Evolutionary conservation across 1,140 invertebrate genomes (phyloP), one percentile per base, ranked within the genome.

Genomic region (Zaprionus africanus): DNA sequence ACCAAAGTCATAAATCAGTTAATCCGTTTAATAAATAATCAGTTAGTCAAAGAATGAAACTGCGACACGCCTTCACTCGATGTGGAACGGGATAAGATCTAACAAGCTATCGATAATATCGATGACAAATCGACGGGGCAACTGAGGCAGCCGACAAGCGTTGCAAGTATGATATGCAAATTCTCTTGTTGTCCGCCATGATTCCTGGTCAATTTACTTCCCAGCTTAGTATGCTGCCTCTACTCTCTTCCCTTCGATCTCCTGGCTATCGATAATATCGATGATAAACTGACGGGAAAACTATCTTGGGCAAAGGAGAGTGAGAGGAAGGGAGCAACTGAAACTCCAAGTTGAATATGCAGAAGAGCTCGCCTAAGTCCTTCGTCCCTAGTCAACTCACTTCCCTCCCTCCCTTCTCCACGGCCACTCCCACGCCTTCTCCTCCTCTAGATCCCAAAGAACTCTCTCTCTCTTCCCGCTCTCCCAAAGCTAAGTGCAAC

Each of bases 31-130:
- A 84, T 78, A 84, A 80, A 81, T 56, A 46, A 46, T 65, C 71
- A 81, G 71, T 86, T 72, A 72, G 76, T 67, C 78, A 85, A 86
- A 78, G 63, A 78, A 26, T 31, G 36, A 66, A 57, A 34, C 41
- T 34, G 46, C 46, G 17, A 12, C 59, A 36, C 43, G 28, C 24
- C 24, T 49, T 6, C n/a, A 11, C 3, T 31, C 1, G n/a, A 43
- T 41, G 67, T 56, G 43, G 59, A 63, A 53, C 19, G 51, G 43
- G 62, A 77, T 61, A 77, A 58, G 63, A 71, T 43, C 41, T 38
- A 15, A 5, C 34, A 11, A 34, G 51, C 24, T 64, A 31, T 54
- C 46, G 43, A 62, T 62, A 28, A 65, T 65, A 64, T 43, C 26
- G 56, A 12, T 64, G 73, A 71, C 60, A 76, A 76, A 71, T 76